These are phyloP conservation scores for Cheirogaleus medius DNA, from an alignment of 2,113 vertebrate species.

Conservation along the genomic window DNA sequence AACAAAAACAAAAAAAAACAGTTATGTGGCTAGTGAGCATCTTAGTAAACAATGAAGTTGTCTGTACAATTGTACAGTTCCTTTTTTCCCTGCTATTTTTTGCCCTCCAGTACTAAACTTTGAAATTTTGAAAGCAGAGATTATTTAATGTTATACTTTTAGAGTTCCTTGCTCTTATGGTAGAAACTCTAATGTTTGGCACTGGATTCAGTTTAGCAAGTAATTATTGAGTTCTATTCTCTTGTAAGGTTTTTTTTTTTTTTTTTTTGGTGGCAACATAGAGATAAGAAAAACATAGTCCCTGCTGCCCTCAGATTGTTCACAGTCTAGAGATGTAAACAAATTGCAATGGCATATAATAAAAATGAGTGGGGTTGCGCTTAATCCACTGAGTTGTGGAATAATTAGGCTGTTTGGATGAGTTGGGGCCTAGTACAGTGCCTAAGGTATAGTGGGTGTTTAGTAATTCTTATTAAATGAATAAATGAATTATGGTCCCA, in stretches of 20 bases:
- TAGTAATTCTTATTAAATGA: neutral
- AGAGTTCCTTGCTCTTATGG: neutral
- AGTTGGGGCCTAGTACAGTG: neutral
- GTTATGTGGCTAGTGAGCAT: neutral
- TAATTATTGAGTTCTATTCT: neutral
- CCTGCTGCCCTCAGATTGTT: neutral
- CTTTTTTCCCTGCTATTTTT: neutral
- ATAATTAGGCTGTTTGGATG: neutral
- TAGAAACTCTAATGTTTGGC: neutral
- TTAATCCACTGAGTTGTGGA: neutral
- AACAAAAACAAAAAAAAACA: too few species aligned
- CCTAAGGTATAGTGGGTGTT: neutral
- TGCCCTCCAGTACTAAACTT: neutral
- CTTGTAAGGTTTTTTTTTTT: neutral
- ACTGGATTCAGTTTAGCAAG: neutral
- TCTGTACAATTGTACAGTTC: neutral
- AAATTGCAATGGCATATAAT: neutral
- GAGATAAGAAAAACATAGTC: neutral
- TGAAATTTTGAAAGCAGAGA: neutral
- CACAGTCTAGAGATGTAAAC: neutral
- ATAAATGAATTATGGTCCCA: neutral
- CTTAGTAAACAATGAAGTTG: neutral
- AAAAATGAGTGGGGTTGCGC: neutral
- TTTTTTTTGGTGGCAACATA: neutral
- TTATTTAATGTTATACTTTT: neutral